Base-by-base conservation (phyloP, 2,113 vertebrate species). In the Phylloscopus whistleri region DNA sequence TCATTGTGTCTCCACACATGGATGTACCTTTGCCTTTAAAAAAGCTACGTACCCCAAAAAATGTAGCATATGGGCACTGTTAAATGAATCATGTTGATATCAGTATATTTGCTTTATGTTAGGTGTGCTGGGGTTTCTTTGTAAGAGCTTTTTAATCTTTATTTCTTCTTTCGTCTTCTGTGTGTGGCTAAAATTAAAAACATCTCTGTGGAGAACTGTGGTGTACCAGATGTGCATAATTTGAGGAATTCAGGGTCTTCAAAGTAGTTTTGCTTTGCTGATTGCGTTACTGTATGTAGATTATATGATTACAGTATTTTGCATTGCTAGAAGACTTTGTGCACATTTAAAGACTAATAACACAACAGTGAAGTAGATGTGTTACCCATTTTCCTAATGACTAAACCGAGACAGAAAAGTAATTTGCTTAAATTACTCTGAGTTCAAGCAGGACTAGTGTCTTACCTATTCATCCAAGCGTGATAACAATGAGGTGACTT, bases 381-480 rank as follows among this genome's bases (percentile, higher is more conserved):
- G 73, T 69, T 94, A 92, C 86, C 85, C 72, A 66, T 96, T 96
- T 96, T 96, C 73, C 90, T 95, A 95, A 94, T 95, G 92, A 96
- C 90, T 95, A 96, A 96, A 93, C 88, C 7, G 73, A 97, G 95
- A 95, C 94, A 95, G 93, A 95, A 89, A 84, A 95, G 92, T 95
- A 96, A 94, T 94, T 96, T 97, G 94, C 86, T 88, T 95, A 96
- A 97, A 96, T 96, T 94, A 95, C 88, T 78, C 73, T 64, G 76
- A 66, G 69, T 94, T 97, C 0, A 16, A 93, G 89, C 84, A 89
- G 91, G 86, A 90, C 95, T 90, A 72, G 83, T 19, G 3, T 91
- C 86, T 81, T 87, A 67, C 73, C 84, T 94, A 89, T 93, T 96
- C 95, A 96, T 95, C 89, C 84, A 91, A 81, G 89, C 60, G 3